Evolutionary conservation across 2,113 vertebrate genomes (phyloP), one percentile per base, ranked within the genome.

Genomic region (Atlantisia rogersi): DNA sequence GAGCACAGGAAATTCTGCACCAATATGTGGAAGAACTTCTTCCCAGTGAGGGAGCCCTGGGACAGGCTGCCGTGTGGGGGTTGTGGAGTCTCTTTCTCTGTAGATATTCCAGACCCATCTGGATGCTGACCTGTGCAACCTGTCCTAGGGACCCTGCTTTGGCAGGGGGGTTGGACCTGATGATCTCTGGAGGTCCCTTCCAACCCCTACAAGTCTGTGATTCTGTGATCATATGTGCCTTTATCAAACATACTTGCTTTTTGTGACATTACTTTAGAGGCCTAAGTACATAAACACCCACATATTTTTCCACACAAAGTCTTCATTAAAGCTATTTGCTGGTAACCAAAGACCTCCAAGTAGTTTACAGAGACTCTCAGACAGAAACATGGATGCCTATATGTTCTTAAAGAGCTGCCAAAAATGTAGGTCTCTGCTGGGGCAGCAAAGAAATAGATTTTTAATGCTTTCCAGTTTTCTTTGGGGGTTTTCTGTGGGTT

Each of bases 381-480:
- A 2, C 20, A 64, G 50, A 42, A 46, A 15, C 25, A 18, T 18
- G 20, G 37, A 56, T 76, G 37, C 15, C 39, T 22, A 44, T 28
- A 12, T 62, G 52, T 19, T 68, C 62, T 31, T 53, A 64, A 82
- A 83, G 39, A 77, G 46, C 53, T 80, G 56, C 42, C 63, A 86
- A 40, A 90, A 59, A 60, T 6, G 15, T 31, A 65, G 56, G 44
- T 65, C 26, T 18, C 39, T 3, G 1, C 5, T 76, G n/a, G 35
- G 29, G 32, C 13, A 21, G 11, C 5, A 21, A 37, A 67, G 9
- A 76, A 52, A n/a, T 3, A 4, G 12, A 6, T 0, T 2, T 84
- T 69, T 28, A 39, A 12, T 50, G 15, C 17, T 75, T 75, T 55
- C 10, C 15, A 50, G 6, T 7, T 56, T 32, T 50, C 7, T 20